These are phyloP conservation scores for Lasius platythorax DNA, from an alignment of 2,888 invertebrate species.

Conservation along the genomic window DNA sequence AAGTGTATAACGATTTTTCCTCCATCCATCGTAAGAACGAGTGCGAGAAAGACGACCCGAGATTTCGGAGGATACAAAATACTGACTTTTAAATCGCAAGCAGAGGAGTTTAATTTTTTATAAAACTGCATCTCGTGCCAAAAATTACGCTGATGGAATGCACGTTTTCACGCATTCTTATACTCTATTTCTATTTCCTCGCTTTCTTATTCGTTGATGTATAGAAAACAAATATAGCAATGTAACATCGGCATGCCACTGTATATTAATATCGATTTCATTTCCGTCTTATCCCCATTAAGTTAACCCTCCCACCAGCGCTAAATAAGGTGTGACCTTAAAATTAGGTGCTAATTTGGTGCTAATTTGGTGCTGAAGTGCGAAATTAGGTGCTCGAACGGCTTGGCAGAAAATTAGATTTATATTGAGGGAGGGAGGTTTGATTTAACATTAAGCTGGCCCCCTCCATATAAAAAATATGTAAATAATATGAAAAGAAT, in stretches of 20 bases:
- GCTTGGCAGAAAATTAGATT: too few relatives aligned
- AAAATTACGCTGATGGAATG: constrained; percentile 61
- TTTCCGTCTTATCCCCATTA: background rate
- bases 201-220: constrained; percentile 35
- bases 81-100: constrained; percentile 68
- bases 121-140: constrained; percentile 64
- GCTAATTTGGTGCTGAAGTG: too few relatives aligned
- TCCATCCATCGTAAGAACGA: background rate
- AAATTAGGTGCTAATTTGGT: too few relatives aligned
- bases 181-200: constrained; percentile 67
- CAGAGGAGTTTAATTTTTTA: constrained; percentile 60
- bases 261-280: background rate
- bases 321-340: too few relatives aligned
- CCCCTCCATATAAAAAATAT: too few relatives aligned
- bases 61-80: constrained; percentile 56
- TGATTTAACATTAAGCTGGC: too few relatives aligned
- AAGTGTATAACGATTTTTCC: background rate
- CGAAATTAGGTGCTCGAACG: too few relatives aligned
- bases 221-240: background rate
- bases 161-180: constrained; percentile 58
- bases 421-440: too few relatives aligned
- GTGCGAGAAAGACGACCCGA: constrained; percentile 24
- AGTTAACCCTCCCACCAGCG: too few relatives aligned
- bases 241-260: background rate
- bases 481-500: too few relatives aligned